Percentiles rank a stretch among this genome's conserved stretches.
Conservation (phyloP, 2,888 invertebrate genomes). For the Teleiodes luculella region DNA sequence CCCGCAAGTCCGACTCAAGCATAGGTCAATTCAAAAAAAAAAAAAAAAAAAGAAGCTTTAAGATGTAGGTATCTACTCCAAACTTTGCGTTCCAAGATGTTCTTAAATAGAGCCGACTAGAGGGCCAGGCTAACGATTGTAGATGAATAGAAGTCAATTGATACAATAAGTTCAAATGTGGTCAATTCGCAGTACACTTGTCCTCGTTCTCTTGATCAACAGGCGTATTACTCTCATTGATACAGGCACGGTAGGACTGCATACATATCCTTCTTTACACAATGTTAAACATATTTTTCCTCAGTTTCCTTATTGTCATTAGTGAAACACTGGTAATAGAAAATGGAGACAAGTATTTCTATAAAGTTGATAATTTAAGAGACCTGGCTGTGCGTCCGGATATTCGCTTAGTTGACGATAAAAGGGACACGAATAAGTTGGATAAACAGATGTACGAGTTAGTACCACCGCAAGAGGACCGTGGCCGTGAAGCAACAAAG, state of each 20-base stretch:
- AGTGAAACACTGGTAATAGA: slow-evolving; percentile 20
- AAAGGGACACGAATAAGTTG: slow-evolving; percentile 15
- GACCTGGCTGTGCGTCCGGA: slow-evolving; percentile 24
- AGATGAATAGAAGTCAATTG: slow-evolving; percentile 44
- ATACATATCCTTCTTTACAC: not conserved
- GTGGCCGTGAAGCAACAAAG: slow-evolving; percentile 15
- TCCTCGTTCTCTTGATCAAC: slow-evolving; percentile 24
- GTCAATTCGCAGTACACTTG: slow-evolving; percentile 30
- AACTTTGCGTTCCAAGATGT: too few species aligned
- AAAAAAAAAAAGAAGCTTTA: too few species aligned
- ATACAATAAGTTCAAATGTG: slow-evolving; percentile 47
- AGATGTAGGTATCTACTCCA: too few species aligned
- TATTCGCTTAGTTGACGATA: slow-evolving; percentile 27
- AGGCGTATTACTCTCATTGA: slow-evolving; percentile 13
- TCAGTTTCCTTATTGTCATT: not conserved
- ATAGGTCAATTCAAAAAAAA: too few species aligned
- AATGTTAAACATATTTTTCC: not conserved
- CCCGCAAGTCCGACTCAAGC: too few species aligned
- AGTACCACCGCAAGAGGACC: slow-evolving; percentile 26
- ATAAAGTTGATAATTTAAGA: slow-evolving; percentile 27
- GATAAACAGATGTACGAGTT: slow-evolving; percentile 26
- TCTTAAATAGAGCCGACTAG: too few species aligned
- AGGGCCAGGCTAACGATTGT: slow-evolving; percentile 23
- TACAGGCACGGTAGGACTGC: not conserved
- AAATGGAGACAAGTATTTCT: slow-evolving; percentile 22